Percentiles rank a stretch among this genome's conserved stretches.
Evolutionary conservation across 2,797 vertebrate genomes (phyloP).

Genomic region (Rhinatrema bivittatum): DNA sequence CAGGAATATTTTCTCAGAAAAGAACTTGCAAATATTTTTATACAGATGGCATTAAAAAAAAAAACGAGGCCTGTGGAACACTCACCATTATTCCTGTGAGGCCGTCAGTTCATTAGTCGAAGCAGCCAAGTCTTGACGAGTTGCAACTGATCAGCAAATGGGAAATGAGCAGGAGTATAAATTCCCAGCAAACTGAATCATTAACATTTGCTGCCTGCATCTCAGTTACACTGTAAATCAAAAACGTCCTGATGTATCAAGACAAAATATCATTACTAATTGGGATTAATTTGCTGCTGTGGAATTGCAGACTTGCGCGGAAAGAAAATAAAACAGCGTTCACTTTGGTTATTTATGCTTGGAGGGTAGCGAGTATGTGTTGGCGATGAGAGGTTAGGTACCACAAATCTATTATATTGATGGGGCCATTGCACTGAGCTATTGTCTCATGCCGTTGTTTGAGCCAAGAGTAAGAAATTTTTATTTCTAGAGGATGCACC

Average conservation of each 20-base stretch:
- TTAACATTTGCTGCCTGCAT: slow-evolving; percentile 67
- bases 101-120: slow-evolving; percentile 60
- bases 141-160: slow-evolving; percentile 65
- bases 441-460: too few relatives aligned
- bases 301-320: slow-evolving; percentile 57
- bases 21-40: slow-evolving; percentile 58
- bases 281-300: slow-evolving; percentile 69
- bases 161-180: slow-evolving; percentile 63
- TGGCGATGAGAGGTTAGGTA: too few relatives aligned
- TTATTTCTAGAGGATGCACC: too few relatives aligned
- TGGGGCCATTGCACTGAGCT: too few relatives aligned
- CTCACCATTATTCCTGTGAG: slow-evolving; percentile 58
- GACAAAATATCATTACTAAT: slow-evolving; percentile 72
- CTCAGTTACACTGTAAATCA: slow-evolving; percentile 66
- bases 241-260: slow-evolving; percentile 60
- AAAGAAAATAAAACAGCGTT: slow-evolving; percentile 47
- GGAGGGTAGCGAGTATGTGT: too few relatives aligned
- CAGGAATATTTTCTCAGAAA: slow-evolving; percentile 44
- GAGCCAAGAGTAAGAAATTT: too few relatives aligned
- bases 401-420: too few relatives aligned
- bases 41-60: slow-evolving; percentile 48
- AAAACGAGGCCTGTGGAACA: slow-evolving; percentile 32
- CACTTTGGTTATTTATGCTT: slow-evolving; percentile 43
- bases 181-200: slow-evolving; percentile 63
- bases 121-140: slow-evolving; percentile 58